Conservation (phyloP, 2,113 vertebrate genomes). For the Enhydra lutris region DNA sequence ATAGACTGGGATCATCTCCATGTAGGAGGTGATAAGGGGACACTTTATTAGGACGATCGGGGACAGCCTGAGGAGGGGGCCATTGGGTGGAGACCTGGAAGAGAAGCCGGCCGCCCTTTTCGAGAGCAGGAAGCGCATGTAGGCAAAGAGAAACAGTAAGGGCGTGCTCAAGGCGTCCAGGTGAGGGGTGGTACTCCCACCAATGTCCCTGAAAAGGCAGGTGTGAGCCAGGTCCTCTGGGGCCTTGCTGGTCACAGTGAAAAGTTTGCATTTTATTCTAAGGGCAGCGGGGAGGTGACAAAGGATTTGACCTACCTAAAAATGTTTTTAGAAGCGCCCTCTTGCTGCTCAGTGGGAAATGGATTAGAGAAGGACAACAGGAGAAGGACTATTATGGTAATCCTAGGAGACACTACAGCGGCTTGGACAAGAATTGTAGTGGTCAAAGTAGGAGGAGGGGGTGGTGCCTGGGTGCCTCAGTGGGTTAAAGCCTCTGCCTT, state of each 20-base stretch:
- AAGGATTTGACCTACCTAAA: background rate
- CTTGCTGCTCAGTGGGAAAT: background rate
- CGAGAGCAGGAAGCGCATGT: background rate
- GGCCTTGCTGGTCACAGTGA: background rate
- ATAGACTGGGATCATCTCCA: background rate
- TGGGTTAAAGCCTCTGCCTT: too few species aligned
- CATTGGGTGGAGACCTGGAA: background rate
- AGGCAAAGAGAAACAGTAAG: background rate
- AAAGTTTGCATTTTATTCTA: background rate
- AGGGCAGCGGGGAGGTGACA: background rate
- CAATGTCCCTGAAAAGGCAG: background rate
- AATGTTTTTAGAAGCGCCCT: background rate
- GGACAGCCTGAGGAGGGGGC: background rate
- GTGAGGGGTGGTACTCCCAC: background rate
- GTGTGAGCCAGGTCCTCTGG: background rate
- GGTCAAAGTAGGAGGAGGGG: background rate
- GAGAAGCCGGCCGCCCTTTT: background rate
- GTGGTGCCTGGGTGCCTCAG: too few species aligned
- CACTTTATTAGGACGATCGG: background rate
- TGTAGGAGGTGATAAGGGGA: background rate
- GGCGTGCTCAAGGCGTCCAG: background rate
- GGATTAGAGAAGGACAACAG: background rate
- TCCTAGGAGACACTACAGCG: background rate
- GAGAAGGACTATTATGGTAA: background rate
- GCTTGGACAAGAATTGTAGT: background rate